Evolutionary conservation across 1,140 invertebrate genomes (phyloP), one percentile per base, ranked within the genome.

Genomic region (Ruditapes philippinarum): DNA sequence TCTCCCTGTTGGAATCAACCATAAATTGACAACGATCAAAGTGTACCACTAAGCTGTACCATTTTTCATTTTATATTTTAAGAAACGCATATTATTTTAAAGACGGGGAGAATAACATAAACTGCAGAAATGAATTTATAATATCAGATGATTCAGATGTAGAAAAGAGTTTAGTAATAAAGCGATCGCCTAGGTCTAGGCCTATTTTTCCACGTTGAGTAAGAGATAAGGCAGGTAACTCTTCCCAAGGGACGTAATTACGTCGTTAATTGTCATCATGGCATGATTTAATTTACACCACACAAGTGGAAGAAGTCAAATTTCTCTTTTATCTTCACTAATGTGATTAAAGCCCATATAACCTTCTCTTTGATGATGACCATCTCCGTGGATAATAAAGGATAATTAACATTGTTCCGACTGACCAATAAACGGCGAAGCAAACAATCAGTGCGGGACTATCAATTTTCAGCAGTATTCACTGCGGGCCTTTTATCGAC

Each of bases 401-500:
- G 74, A 80, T 88, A 88, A 88, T 88, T 80, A 88, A 33, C 60
- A 80, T 88, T 88, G n/a, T 78, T 65, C 73, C 38, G 25, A 68
- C n/a, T 80, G 85, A 80, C 85, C 85, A 88, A 88, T 88, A 42
- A 54, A 80, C 36, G 76, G 33, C n/a, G 51, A 14, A 51, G 33
- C 68, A 45, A 88, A 80, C 85, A 88, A 88, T 88, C 60, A 80
- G 70, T 68, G 76, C 85, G 38, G 76, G 28, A 51, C 85, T 68
- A 70, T 88, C 40, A 57, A 65, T 68, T 54, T 70, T 80, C 49
- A 40, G 25, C 51, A 38, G 45, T 60, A 80, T 80, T 80, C 70
- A 79, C 74, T 79, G 74, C 85, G 76, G 85, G 31, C 85, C 85
- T 80, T 88, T 88, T 79, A 88, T 88, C 74, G 38, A 88, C 85